Evolutionary conservation across 1,140 invertebrate genomes (phyloP), one percentile per base, ranked within the genome.

Genomic region (Melanaphis sacchari): DNA sequence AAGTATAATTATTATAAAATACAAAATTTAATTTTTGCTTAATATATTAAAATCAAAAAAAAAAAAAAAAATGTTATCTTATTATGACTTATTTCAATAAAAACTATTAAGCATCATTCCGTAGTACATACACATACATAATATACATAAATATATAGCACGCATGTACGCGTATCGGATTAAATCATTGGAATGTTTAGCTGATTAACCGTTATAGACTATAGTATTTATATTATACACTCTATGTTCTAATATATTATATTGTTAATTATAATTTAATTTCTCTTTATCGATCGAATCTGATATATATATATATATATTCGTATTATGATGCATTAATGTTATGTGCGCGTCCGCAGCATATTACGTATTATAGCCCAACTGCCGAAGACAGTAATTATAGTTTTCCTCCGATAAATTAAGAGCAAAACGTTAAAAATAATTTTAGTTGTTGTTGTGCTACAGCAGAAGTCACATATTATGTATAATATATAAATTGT

Each of bases 311-410:
- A n/a, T n/a, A n/a, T n/a, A n/a, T n/a, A n/a, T n/a, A n/a, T n/a
- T n/a, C n/a, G n/a, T n/a, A 81, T 38, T 38, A 66, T 66, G 59
- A 76, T 40, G 38, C 82, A 26, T 85, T 85, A 85, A 85, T 85
- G 15, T 31, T 43, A 9, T n/a, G 82, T 40, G 40, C 40, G 82
- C 82, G 82, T 41, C 18, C n/a, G n/a, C 15, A 49, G 5, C n/a
- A n/a, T 49, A n/a, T 49, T 84, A 84, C 24, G 5, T 40, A 26
- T 40, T 38, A 84, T 40, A 31, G 4, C 18, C 82, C 21, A 31
- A 38, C 26, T 49, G 85, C n/a, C 43, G 85, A 49, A 49, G 85
- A 88, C 85, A 88, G 85, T 88, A 88, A 88, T 88, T 49, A 88
- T 88, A 88, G 85, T 88, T 88, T 49, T 89, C 11, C 21, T 52